Conservation (phyloP, 2,888 invertebrate genomes). For the Athalia cordata region DNA sequence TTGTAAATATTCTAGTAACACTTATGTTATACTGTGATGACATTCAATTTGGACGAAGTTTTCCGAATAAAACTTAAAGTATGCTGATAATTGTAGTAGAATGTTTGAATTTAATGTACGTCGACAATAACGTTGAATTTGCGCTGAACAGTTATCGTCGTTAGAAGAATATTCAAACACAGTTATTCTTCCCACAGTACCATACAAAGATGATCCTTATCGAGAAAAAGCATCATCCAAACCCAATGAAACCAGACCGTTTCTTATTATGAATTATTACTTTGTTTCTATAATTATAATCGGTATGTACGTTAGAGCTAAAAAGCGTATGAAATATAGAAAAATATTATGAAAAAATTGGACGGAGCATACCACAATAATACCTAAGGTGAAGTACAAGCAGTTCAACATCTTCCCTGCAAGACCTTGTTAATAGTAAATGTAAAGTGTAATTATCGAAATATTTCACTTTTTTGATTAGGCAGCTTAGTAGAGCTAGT, state of each 20-base stretch:
- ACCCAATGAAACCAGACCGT: constrained; percentile 11
- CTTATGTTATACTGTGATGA: constrained; percentile 14
- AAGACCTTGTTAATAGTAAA: constrained; percentile 24
- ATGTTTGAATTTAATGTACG: no score
- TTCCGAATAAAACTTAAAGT: neutral
- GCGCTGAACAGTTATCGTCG: no score
- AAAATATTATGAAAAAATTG: constrained; percentile 54
- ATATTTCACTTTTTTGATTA: constrained; percentile 35
- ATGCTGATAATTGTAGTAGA: no score
- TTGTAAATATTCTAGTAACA: constrained; percentile 12
- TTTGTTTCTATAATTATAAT: constrained; percentile 49
- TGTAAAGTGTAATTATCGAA: constrained; percentile 43
- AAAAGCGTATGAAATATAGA: constrained; percentile 59
- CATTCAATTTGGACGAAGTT: constrained; percentile 38
- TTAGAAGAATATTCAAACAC: no score
- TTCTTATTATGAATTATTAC: constrained; percentile 55
- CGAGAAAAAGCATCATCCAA: constrained; percentile 13
- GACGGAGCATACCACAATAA: constrained; percentile 59
- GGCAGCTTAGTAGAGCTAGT: neutral
- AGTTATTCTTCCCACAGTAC: no score
- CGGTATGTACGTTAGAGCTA: constrained; percentile 28
- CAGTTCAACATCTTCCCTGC: constrained; percentile 26
- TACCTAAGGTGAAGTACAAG: constrained; percentile 37
- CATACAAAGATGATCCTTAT: no score
- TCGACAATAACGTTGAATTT: no score